Evolutionary conservation across 2,113 vertebrate genomes (phyloP).

Genomic region (Charina bottae): DNA sequence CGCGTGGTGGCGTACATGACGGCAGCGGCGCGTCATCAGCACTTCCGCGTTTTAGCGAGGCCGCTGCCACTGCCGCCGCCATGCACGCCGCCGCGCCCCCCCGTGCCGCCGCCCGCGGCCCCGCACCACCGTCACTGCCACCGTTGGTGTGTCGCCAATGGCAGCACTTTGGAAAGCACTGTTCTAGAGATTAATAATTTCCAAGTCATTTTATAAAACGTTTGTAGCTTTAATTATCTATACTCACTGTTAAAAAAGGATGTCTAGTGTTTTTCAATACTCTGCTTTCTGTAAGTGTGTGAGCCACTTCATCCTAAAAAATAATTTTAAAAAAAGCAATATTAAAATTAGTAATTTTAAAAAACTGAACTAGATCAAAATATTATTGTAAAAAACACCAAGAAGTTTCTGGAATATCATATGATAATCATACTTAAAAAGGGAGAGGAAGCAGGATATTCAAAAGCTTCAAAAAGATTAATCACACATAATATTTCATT

Average conservation of each 20-base stretch:
- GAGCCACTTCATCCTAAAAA: constrained; percentile 94
- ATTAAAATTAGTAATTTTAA: not conserved
- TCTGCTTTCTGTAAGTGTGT: constrained; percentile 96
- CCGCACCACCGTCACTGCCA: too few species aligned
- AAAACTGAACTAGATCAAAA: not conserved
- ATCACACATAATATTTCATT: not conserved
- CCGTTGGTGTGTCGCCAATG: too few species aligned
- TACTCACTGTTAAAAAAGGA: constrained; percentile 96
- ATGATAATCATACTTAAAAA: not conserved
- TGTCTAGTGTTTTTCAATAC: constrained; percentile 97
- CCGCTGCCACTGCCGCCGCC: too few species aligned
- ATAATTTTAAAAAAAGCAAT: constrained; percentile 31
- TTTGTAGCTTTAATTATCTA: not conserved
- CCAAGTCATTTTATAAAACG: not conserved
- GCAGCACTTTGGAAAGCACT: too few species aligned
- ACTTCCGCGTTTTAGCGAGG: too few species aligned
- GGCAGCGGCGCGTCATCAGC: too few species aligned
- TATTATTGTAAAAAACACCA: not conserved
- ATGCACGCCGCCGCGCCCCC: too few species aligned
- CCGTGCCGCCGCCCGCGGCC: too few species aligned
- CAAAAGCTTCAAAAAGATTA: not conserved
- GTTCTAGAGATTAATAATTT: too few species aligned
- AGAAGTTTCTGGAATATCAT: not conserved
- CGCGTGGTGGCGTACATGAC: too few species aligned
- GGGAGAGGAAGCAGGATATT: not conserved